These are phyloP conservation scores for Listrodromus nycthemerus DNA, from an alignment of 2,888 invertebrate genomes.

Conservation along the genomic window DNA sequence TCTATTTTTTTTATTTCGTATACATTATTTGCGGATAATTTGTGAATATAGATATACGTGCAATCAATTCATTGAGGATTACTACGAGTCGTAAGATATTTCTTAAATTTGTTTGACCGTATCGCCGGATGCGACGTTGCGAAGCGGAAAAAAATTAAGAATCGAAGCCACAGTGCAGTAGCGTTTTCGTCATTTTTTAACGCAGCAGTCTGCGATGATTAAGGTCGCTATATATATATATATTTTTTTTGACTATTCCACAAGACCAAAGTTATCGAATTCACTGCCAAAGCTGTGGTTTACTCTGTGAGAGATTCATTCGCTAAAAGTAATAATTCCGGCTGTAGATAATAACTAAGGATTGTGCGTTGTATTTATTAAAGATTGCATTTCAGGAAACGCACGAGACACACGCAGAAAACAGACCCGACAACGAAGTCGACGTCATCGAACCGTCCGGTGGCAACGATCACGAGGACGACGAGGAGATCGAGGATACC, in stretches of 20 bases:
- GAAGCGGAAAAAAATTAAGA: background rate
- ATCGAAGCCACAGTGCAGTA: background rate
- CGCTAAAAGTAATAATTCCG: background rate
- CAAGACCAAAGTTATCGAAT: background rate
- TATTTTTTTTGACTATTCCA: background rate
- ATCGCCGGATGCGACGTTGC: background rate
- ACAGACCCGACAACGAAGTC: constrained; percentile 79
- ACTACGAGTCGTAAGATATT: background rate
- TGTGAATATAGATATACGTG: background rate
- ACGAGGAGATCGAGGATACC: constrained; percentile 83
- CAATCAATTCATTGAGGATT: background rate
- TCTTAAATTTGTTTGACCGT: background rate
- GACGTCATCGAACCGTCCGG: constrained; percentile 76
- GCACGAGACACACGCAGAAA: constrained; percentile 74
- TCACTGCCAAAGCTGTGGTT: background rate
- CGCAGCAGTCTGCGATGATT: background rate
- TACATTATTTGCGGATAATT: no score
- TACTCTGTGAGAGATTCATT: background rate
- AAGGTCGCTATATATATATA: background rate
- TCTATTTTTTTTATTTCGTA: background rate
- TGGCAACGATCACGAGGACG: constrained; percentile 77
- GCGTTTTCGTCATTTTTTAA: background rate
- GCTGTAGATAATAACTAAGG: background rate
- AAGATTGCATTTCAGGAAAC: constrained; percentile 39
- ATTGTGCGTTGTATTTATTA: background rate